These are phyloP conservation scores for Anoplius nigerrimus DNA, from an alignment of 2,888 invertebrate genomes.

Conservation along the genomic window DNA sequence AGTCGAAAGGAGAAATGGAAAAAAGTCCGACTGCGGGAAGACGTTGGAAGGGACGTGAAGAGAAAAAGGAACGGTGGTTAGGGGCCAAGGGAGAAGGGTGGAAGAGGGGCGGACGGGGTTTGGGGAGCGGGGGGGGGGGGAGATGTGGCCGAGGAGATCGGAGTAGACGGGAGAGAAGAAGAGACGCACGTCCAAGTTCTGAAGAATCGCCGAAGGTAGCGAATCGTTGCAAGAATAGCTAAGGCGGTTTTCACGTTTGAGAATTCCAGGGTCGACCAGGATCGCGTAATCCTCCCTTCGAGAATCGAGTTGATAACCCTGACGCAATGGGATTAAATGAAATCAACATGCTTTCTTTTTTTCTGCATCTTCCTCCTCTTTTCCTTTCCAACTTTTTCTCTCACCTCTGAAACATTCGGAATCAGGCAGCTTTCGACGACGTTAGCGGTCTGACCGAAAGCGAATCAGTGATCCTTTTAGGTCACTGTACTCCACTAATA, in stretches of 20 bases:
- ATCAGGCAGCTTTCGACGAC: too few species aligned
- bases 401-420: neutral
- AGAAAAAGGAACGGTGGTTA: conserved; percentile 26
- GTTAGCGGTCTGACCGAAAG: too few species aligned
- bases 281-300: conserved; percentile 39
- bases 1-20: conserved; percentile 4
- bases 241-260: conserved; percentile 41
- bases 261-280: conserved; percentile 40
- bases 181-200: conserved; percentile 51
- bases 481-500: too few species aligned
- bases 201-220: conserved; percentile 41
- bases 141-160: neutral
- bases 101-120: too few species aligned
- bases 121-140: neutral
- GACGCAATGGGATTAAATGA: conserved; percentile 17
- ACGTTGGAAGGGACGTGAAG: conserved; percentile 13
- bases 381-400: neutral
- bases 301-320: conserved; percentile 22
- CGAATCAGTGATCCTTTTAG: too few species aligned
- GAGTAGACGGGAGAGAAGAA: neutral
- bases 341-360: neutral
- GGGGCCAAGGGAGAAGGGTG: too few species aligned
- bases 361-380: neutral
- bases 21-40: neutral
- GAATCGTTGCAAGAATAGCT: conserved; percentile 48